A percentile compares a stretch with the other conserved stretches of the same genome.
Evolutionary conservation across 1,140 invertebrate genomes (phyloP).

Genomic region (Coboldia fuscipes): DNA sequence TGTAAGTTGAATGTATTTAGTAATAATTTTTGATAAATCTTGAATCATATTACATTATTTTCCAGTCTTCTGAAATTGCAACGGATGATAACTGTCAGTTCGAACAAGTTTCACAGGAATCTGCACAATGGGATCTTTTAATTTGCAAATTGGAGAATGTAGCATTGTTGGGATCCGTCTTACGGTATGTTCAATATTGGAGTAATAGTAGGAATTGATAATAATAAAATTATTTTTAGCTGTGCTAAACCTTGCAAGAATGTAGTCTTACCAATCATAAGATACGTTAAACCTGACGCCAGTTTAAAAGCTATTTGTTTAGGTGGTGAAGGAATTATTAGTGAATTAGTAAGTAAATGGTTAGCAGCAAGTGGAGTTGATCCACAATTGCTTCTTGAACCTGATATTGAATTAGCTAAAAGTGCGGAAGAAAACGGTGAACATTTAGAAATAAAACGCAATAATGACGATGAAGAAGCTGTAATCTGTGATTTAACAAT

Average conservation of each 20-base stretch:
- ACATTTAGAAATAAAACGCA: conserved; percentile 4
- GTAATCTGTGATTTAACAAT: conserved; percentile 34
- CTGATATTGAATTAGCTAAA: conserved; percentile 18
- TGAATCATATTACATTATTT: conserved; percentile 14
- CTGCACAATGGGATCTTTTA: conserved; percentile 63
- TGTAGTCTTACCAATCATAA: conserved; percentile 23
- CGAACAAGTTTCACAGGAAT: conserved; percentile 68
- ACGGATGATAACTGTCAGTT: conserved; percentile 39
- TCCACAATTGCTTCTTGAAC: conserved; percentile 23
- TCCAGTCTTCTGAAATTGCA: conserved; percentile 13
- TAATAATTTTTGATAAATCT: conserved; percentile 5
- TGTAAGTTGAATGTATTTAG: conserved; percentile 1
- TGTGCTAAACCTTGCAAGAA: not conserved
- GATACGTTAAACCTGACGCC: conserved; percentile 35
- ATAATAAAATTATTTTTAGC: conserved; percentile 15
- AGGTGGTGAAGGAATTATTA: conserved; percentile 64
- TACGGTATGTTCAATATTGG: conserved; percentile 28
- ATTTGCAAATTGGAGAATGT: conserved; percentile 79
- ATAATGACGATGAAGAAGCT: conserved; percentile 12
- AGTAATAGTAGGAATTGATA: too few relatives aligned
- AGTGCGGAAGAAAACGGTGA: conserved; percentile 7
- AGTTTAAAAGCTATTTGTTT: conserved; percentile 52
- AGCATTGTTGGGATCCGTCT: conserved; percentile 46
- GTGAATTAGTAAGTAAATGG: conserved; percentile 66
- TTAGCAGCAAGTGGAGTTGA: conserved; percentile 42